phyloP scores from a whole-genome alignment of 2,888 invertebrate genomes.

The Eupithecia subfuscata region DNA sequence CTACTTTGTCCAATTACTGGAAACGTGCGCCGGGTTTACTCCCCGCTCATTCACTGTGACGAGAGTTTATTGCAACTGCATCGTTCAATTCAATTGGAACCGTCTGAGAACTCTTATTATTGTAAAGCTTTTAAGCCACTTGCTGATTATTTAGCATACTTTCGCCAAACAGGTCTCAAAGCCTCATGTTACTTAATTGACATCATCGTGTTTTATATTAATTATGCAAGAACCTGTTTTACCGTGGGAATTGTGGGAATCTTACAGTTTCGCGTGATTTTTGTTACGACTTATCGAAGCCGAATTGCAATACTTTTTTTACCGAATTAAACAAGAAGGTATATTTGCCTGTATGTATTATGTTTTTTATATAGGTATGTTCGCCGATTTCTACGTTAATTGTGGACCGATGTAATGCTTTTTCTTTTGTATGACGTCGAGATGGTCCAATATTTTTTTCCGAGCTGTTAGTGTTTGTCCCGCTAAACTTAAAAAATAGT shows the following conservation, averaged over 20 bases:
- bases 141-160: slow-evolving; percentile 20
- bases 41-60: not conserved
- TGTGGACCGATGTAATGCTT: not conserved
- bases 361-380: no score
- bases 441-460: not conserved
- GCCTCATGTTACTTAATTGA: slow-evolving; percentile 33
- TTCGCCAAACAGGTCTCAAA: slow-evolving; percentile 36
- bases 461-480: not conserved
- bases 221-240: slow-evolving; percentile 37
- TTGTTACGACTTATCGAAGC: slow-evolving; percentile 12
- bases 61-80: not conserved
- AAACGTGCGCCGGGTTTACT: not conserved
- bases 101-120: not conserved
- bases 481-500: not conserved
- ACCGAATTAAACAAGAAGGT: not conserved
- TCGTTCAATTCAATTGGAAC: slow-evolving; percentile 2
- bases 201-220: slow-evolving; percentile 30
- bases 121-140: not conserved
- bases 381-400: not conserved
- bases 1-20: not conserved
- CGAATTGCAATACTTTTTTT: slow-evolving; percentile 23
- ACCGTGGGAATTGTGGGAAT: slow-evolving; percentile 34
- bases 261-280: slow-evolving; percentile 35
- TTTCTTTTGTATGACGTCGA: not conserved
- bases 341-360: not conserved